Base-by-base conservation (phyloP, 2,888 invertebrate genomes). In the Nasonovia ribisnigri region DNA sequence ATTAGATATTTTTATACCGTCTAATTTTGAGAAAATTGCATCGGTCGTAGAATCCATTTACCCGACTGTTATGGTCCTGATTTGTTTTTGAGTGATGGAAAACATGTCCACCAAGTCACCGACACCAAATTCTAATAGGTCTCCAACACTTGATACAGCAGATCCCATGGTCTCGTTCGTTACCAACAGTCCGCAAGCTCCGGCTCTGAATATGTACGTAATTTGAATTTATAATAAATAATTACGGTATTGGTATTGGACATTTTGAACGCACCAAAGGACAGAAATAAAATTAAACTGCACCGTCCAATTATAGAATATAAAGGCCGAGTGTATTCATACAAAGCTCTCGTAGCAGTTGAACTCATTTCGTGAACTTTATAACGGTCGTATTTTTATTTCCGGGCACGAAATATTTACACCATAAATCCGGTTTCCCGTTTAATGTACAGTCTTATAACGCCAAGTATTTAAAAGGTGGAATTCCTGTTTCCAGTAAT, bases 71-170 rank as follows among this genome's bases (percentile, higher is more conserved):
- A 93, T 93, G 24, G 93, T 93, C 10, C 93, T 84, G 60, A 93
- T 93, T 48, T 93, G 93, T 90, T 93, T 93, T 42, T 93, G 93
- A 20, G 90, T 93, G 6, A 93, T 87, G 43, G 93, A 90, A 42
- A 93, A 93, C 93, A 93, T 93, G 13, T 93, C 93, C 48, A 93
- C 93, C 86, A 93, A 42, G 29, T 93, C 93, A 0, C 93, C 93
- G 42, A 93, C 90, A 3, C 93, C 93, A 29, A 90, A 90, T 67
- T 93, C 93, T 0, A 93, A n/a, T 13, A 93, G 26, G 84, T 93
- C 93, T 29, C 93, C 67, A n/a, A 90, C 93, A 43, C 93, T 86
- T 0, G 84, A 51, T 1, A 90, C 90, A 3, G 93, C 86, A 16
- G 84, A 90, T 42, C 86, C 90, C 57, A 87, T 84, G 0, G 93